A percentile compares a stretch with the other conserved stretches of the same genome.
Evolutionary conservation across 2,888 invertebrate species (phyloP).

Genomic region (Allolobophora icterica): DNA sequence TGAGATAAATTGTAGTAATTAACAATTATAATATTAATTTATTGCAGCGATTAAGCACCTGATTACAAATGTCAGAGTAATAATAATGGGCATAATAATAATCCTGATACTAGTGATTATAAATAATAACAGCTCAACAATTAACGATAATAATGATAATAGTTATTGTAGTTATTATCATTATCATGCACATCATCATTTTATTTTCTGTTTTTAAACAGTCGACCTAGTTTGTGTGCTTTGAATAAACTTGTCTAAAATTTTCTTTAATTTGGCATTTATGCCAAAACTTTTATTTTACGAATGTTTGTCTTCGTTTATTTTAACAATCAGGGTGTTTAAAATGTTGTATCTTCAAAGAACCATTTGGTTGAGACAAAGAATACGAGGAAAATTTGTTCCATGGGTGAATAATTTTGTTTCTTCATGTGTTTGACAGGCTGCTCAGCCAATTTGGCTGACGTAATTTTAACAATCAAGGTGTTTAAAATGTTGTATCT

Average conservation of each 20-base stretch:
- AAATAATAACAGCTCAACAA: not conserved
- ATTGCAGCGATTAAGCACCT: not conserved
- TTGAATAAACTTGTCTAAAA: not conserved
- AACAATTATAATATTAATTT: not conserved
- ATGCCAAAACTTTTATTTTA: not conserved
- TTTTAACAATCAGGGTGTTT: too few species aligned
- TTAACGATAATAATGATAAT: not conserved
- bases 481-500: too few species aligned
- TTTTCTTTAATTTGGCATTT: not conserved
- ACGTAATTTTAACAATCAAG: not conserved
- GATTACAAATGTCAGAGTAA: not conserved
- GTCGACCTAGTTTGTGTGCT: not conserved
- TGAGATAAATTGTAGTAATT: too few species aligned
- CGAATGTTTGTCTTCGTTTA: not conserved
- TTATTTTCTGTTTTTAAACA: not conserved
- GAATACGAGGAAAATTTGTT: not conserved
- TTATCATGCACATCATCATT: not conserved
- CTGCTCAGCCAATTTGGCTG: not conserved
- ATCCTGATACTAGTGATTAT: not conserved
- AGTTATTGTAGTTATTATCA: not conserved
- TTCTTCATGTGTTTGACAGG: not conserved
- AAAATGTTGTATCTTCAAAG: too few species aligned
- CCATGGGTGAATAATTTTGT: not conserved
- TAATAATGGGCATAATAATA: not conserved
- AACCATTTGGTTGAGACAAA: not conserved